Base-by-base conservation (phyloP, 1,140 invertebrate genomes). In the Drosophila rufa region DNA sequence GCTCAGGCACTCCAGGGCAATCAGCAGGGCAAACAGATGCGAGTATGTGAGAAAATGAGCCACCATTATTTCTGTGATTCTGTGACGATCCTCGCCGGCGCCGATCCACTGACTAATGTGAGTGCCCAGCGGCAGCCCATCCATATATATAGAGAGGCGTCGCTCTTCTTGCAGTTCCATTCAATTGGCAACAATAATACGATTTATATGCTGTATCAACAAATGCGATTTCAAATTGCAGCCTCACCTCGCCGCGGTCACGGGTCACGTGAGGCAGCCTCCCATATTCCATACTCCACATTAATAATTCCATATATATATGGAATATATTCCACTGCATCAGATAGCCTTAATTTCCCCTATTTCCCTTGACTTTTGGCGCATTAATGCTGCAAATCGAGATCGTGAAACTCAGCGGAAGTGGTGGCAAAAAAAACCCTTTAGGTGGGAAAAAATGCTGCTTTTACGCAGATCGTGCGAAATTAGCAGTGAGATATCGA, bases 191-290 rank as follows among this genome's bases (percentile, higher is more conserved):
- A 11, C 12, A 68, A 69, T 47, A 56, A 71, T 56, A 42, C 51
- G 27, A 58, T 40, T 38, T 42, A 40, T 50, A 43, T 43, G 69
- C n/a, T 71, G 50, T 69, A 71, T 71, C 68, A 71, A 71, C 45
- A 73, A 73, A 70, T 70, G 46, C 25, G 53, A 73, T 59, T 51
- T 14, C 30, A 71, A 74, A 71, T 71, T 71, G 70, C 70, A 73
- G 68, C 25, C 46, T 61, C 70, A 71, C 55, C 53, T 53, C 22
- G 22, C 33, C 22, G 43, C 30, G 30, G 45, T 43, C 50, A 56
- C 46, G 42, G 65, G 65, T 46, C 48, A 38, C 22, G 30, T 38
- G 50, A 12, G 27, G 6, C 9, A 30, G 4, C 4, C 22, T 53
- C 25, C 25, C 27, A 9, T 19, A 43, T 9, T 36, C 25, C 27